Conservation (phyloP, 2,113 vertebrate species). For the Uropsilus gracilis region DNA sequence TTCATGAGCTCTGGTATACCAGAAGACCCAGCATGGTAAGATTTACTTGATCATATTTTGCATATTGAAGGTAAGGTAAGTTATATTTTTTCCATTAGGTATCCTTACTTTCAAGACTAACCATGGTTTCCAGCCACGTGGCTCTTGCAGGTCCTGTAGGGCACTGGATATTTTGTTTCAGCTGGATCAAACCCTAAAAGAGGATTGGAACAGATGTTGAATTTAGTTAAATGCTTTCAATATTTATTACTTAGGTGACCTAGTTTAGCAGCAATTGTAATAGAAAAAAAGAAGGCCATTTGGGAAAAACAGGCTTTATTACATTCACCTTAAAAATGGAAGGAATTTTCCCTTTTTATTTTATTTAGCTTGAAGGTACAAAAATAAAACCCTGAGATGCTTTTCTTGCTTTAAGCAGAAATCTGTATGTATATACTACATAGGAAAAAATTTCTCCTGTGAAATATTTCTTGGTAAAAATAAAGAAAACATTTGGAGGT, state of each 20-base stretch:
- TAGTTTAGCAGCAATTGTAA: slow-evolving; percentile 80
- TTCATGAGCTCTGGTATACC: not conserved
- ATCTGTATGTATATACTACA: not conserved
- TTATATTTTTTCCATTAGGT: not conserved
- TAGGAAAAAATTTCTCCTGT: not conserved
- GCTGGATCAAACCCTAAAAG: slow-evolving; percentile 43
- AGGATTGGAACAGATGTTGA: slow-evolving; percentile 79
- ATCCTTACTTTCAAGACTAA: not conserved
- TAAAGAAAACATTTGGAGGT: not conserved
- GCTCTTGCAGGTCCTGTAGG: slow-evolving; percentile 41
- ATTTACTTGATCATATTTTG: not conserved
- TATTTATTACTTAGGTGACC: slow-evolving; percentile 84
- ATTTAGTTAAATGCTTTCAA: slow-evolving; percentile 77
- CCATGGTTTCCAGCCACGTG: not conserved
- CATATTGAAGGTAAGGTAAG: not conserved
- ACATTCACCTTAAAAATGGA: slow-evolving; percentile 70
- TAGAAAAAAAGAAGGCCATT: slow-evolving; percentile 70
- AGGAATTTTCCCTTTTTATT: slow-evolving; percentile 61
- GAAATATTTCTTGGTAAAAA: not conserved
- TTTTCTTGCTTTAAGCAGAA: not conserved
- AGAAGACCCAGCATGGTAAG: not conserved
- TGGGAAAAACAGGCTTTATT: slow-evolving; percentile 77
- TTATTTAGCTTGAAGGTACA: slow-evolving; percentile 46
- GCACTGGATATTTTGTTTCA: slow-evolving; percentile 66
- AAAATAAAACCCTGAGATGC: slow-evolving; percentile 15